Evolutionary conservation across 2,113 vertebrate genomes (phyloP), one percentile per base, ranked within the genome.

Genomic region (Chelonoidis abingdonii): DNA sequence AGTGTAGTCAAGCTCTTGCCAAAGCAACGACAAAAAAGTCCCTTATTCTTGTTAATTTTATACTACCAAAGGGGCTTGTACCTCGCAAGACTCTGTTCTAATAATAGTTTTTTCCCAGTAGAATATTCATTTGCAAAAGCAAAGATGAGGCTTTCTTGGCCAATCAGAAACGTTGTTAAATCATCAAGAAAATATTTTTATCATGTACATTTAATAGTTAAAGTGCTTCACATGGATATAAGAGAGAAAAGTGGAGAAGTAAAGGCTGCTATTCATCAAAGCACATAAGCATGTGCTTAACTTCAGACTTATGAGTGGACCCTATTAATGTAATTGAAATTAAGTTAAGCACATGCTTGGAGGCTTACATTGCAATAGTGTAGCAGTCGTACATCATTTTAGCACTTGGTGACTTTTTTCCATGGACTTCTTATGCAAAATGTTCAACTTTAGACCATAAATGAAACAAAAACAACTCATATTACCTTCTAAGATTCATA

Each of bases 301-400:
- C n/a, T 72, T 72, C 35, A 38, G 19, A 72, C 35, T 38, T 38
- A 38, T 38, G 35, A 72, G 65, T 38, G n/a, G n/a, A 72, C n/a
- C 4, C 19, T 31, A 38, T 72, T 72, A 72, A 38, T 72, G 38
- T n/a, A n/a, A 72, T 38, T 38, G 65, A 17, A 72, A 72, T 72
- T 72, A 72, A 38, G 17, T 72, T 72, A 72, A 38, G n/a, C 19
- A 38, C n/a, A n/a, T n/a, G n/a, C n/a, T n/a, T 21, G 1, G n/a
- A 72, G 19, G n/a, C 17, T 72, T 72, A 69, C 35, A 21, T 69
- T 69, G 82, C 87, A 81, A 17, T 41, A 11, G 4, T 10, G 13
- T 57, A n/a, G 81, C 9, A 27, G 52, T 82, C 1, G 25, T 4
- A 41, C 1, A 3, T 57, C 0, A 0, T 69, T 76, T 75, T 4